A percentile compares a stretch with the other conserved stretches of the same genome.
Conservation (phyloP, 1,140 invertebrate genomes). For the Doryteuthis pealeii region DNA sequence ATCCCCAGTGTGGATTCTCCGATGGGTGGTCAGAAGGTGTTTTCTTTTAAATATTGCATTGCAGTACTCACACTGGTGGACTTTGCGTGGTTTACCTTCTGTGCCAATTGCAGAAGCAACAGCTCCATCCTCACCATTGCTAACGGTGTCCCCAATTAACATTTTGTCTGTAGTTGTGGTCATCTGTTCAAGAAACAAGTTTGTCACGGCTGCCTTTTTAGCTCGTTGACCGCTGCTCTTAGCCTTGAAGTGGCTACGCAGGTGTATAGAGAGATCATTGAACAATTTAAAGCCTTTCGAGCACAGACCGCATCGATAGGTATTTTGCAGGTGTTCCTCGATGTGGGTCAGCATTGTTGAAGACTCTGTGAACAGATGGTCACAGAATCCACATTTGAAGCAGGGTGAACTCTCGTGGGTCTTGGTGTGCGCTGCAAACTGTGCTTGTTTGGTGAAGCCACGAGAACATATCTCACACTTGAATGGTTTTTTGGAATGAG, state of each 20-base stretch:
- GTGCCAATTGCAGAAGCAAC: no score
- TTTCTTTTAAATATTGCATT: conserved; percentile 3
- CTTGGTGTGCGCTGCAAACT: not conserved
- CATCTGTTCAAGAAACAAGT: no score
- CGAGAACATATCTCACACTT: not conserved
- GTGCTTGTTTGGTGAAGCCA: not conserved
- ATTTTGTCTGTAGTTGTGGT: no score
- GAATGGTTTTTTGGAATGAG: not conserved
- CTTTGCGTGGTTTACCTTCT: not conserved
- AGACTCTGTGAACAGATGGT: not conserved
- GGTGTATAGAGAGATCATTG: not conserved
- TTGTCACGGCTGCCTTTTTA: not conserved
- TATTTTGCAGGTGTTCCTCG: not conserved
- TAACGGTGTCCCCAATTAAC: no score
- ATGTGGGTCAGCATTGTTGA: not conserved
- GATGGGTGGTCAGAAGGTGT: not conserved
- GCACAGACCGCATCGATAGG: not conserved
- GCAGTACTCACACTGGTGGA: not conserved
- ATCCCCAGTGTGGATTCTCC: not conserved
- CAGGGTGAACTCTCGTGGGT: not conserved
- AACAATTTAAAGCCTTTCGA: not conserved
- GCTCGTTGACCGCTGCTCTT: not conserved
- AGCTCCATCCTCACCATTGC: no score
- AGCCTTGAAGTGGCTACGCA: not conserved
- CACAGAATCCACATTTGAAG: not conserved